Conservation (phyloP, 2,888 invertebrate species). For the Selenia dentaria region DNA sequence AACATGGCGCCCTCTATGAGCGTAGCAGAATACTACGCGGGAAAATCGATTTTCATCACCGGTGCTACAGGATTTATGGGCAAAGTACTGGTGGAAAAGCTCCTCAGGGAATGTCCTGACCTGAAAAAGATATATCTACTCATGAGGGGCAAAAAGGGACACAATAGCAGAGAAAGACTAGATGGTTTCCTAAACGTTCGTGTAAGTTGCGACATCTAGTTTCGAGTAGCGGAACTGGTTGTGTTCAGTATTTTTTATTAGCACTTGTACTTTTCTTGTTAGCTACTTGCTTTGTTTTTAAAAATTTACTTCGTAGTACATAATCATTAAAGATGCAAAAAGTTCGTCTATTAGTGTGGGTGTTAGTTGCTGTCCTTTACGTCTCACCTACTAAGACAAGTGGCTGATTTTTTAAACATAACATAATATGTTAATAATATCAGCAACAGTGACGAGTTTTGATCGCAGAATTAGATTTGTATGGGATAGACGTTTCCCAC, state of each 20-base stretch:
- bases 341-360: no score
- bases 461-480: no score
- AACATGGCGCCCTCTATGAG: slow-evolving; percentile 65
- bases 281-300: no score
- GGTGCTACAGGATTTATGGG: slow-evolving; percentile 95
- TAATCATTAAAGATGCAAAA: no score
- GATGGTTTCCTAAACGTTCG: slow-evolving; percentile 81
- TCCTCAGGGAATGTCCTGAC: slow-evolving; percentile 88
- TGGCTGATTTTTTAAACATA: no score
- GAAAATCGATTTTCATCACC: slow-evolving; percentile 89
- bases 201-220: slow-evolving; percentile 67
- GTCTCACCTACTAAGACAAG: no score
- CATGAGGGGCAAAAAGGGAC: slow-evolving; percentile 89
- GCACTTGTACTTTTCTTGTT: no score
- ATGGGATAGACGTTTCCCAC: no score
- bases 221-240: slow-evolving; percentile 26
- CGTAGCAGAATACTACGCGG: slow-evolving; percentile 84
- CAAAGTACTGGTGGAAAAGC: slow-evolving; percentile 91
- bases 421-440: no score
- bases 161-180: slow-evolving; percentile 85
- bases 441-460: no score
- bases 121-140: slow-evolving; percentile 88
- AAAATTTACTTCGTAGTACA: no score
- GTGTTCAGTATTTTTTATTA: neutral
- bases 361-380: no score